Conservation (phyloP, 2,888 invertebrate genomes). For the Bombylius discolor region DNA sequence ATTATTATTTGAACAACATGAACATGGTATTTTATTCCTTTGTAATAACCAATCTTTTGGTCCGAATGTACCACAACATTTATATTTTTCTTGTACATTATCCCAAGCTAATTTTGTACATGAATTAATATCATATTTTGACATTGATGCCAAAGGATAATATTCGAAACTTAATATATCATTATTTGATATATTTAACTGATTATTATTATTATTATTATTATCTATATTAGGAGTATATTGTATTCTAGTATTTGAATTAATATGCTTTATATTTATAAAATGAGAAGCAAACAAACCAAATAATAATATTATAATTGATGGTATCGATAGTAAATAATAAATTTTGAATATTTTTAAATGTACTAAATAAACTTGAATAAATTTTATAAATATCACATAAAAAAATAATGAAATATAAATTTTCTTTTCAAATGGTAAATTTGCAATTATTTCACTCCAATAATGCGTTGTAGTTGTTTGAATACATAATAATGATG, state of each 20-base stretch:
- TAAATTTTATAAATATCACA: background rate
- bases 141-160: background rate
- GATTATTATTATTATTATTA: background rate
- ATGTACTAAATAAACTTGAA: background rate
- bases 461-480: background rate
- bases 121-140: background rate
- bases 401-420: background rate
- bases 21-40: background rate
- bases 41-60: conserved; percentile 3
- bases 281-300: background rate
- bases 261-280: background rate
- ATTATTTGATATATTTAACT: no score
- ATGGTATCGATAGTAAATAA: background rate
- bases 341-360: background rate
- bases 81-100: conserved; percentile 5
- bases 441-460: background rate
- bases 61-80: conserved; percentile 4
- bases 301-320: background rate
- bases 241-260: background rate
- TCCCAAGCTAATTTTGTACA: conserved; percentile 5
- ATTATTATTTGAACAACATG: background rate
- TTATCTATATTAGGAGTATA: background rate
- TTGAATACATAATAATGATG: background rate
- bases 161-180: no score
- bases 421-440: background rate